Evolutionary conservation across 2,888 invertebrate species (phyloP).

Genomic region (Liopterus haemorrhoidalis): DNA sequence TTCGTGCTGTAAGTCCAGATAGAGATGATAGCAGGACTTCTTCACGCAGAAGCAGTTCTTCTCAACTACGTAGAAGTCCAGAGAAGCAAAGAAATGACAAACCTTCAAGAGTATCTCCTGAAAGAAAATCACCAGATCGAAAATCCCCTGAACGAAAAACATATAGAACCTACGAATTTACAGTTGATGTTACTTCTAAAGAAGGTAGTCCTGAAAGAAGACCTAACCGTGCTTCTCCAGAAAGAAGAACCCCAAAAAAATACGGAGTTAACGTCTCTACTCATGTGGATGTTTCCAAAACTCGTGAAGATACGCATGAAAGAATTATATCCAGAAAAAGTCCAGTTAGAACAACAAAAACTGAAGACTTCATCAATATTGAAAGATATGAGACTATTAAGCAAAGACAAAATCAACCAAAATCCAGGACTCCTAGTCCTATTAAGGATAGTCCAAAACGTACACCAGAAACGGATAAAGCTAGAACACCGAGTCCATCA

Average conservation of each 20-base stretch:
- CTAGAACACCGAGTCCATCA: too few species aligned
- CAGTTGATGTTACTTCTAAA: too few species aligned
- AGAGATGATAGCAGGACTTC: slow-evolving; percentile 46
- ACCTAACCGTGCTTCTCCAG: too few species aligned
- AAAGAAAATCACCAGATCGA: slow-evolving; percentile 36
- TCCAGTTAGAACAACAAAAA: slow-evolving; percentile 5
- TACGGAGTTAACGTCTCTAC: too few species aligned
- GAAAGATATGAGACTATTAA: slow-evolving; percentile 6
- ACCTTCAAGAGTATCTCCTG: slow-evolving; percentile 35
- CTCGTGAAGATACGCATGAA: too few species aligned
- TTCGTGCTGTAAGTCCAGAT: slow-evolving; percentile 60
- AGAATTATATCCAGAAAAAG: slow-evolving; percentile 25
- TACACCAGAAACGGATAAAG: slow-evolving; percentile 25
- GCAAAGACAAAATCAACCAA: slow-evolving; percentile 24
- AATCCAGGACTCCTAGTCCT: too few species aligned
- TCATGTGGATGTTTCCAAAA: too few species aligned
- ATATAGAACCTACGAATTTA: slow-evolving; percentile 1
- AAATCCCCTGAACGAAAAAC: slow-evolving; percentile 30
- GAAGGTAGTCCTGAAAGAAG: too few species aligned
- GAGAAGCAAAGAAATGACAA: slow-evolving; percentile 38
- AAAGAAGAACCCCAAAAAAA: too few species aligned
- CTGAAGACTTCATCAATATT: neutral
- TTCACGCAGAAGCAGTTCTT: slow-evolving; percentile 52
- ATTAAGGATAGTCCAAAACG: too few species aligned
- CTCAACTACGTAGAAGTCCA: slow-evolving; percentile 50